A percentile compares a stretch with the other conserved stretches of the same genome.
Evolutionary conservation across 2,113 vertebrate species (phyloP).

Genomic region (Myiozetetes cayanensis): DNA sequence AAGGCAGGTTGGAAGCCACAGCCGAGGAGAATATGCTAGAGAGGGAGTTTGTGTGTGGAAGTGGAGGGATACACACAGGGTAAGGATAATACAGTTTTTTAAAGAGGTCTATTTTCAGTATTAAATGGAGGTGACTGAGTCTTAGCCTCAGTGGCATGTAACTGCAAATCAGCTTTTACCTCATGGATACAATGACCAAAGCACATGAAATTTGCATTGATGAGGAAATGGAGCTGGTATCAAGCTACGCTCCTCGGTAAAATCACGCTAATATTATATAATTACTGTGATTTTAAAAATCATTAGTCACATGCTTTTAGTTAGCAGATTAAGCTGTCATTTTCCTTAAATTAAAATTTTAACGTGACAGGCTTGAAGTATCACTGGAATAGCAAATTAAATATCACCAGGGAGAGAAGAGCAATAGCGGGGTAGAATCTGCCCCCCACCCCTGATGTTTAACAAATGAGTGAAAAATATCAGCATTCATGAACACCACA

Average conservation of each 20-base stretch:
- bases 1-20: neutral
- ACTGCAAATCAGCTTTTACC: neutral
- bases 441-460: neutral
- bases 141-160: neutral
- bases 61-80: neutral
- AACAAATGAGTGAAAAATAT: neutral
- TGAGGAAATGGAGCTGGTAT: neutral
- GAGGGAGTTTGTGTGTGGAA: neutral
- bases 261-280: neutral
- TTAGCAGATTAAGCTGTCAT: conserved; percentile 26
- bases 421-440: neutral
- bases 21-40: neutral
- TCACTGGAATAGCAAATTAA: neutral
- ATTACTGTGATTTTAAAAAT: neutral
- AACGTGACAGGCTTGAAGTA: neutral
- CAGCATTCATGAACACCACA: neutral
- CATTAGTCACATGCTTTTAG: conserved; percentile 2
- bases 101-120: neutral
- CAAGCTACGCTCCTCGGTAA: neutral
- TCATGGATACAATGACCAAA: neutral
- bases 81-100: neutral
- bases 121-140: neutral
- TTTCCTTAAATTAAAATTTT: conserved; percentile 9
- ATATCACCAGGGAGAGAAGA: neutral
- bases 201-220: neutral